Conservation (phyloP, 1,140 invertebrate genomes). For the Coelopa frigida region DNA sequence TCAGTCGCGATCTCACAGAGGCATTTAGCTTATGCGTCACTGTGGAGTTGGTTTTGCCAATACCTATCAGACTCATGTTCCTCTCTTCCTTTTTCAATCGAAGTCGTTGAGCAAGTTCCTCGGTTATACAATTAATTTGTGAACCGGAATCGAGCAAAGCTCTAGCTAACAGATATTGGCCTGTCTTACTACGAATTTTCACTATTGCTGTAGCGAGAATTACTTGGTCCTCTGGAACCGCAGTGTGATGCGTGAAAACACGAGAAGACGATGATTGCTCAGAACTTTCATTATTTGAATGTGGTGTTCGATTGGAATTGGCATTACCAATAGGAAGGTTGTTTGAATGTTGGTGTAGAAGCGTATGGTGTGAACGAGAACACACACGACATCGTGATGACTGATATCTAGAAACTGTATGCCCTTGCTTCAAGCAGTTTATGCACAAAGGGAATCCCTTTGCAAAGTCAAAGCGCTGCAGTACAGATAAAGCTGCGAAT, state of each 20-base stretch:
- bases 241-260: background rate
- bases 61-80: constrained; percentile 2
- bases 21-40: background rate
- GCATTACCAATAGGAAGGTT: background rate
- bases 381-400: constrained; percentile 5
- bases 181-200: background rate
- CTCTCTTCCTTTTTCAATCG: background rate
- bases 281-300: too few species aligned
- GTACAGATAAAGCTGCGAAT: background rate
- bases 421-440: constrained; percentile 8
- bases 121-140: constrained; percentile 9
- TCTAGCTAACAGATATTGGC: constrained; percentile 5
- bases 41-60: background rate
- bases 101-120: constrained; percentile 6
- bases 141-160: constrained; percentile 10
- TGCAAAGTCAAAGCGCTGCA: constrained; percentile 8
- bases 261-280: background rate
- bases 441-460: constrained; percentile 3
- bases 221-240: background rate
- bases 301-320: background rate
- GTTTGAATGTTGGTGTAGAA: background rate
- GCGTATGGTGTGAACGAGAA: background rate
- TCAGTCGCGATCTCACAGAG: constrained; percentile 1
- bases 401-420: constrained; percentile 6
- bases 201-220: constrained; percentile 8